Evolutionary conservation across 2,113 vertebrate species (phyloP).

Genomic region (Hemichromis elongatus): DNA sequence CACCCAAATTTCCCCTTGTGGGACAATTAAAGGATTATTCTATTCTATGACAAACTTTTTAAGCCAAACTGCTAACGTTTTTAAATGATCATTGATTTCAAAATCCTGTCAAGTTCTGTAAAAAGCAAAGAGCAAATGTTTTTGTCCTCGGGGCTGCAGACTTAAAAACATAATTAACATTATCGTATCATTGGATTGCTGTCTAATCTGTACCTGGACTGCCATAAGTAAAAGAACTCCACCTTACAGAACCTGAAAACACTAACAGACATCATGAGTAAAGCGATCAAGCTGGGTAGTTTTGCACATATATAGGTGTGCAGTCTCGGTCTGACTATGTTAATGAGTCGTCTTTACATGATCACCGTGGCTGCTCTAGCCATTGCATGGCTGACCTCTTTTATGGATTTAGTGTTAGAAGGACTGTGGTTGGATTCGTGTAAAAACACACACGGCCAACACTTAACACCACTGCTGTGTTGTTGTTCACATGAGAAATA

Average conservation of each 20-base stretch:
- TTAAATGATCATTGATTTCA: neutral
- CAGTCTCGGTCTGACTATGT: constrained; percentile 38
- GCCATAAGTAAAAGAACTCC: neutral
- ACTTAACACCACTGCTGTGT: neutral
- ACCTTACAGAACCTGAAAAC: constrained; percentile 22
- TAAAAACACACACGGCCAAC: neutral
- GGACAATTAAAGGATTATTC: too few relatives aligned
- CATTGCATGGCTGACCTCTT: neutral
- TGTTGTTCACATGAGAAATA: neutral
- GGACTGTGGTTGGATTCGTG: neutral
- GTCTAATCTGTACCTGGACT: constrained; percentile 7
- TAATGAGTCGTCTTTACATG: constrained; percentile 23
- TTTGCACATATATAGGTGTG: constrained; percentile 47
- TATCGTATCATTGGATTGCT: neutral
- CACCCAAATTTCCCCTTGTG: too few relatives aligned
- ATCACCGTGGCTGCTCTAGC: constrained; percentile 1
- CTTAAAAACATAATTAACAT: constrained; percentile 14
- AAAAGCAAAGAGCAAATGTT: neutral
- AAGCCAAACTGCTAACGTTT: neutral
- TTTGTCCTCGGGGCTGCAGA: neutral
- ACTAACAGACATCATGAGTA: constrained; percentile 8
- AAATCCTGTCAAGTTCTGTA: neutral
- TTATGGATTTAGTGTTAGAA: neutral
- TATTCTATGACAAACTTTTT: neutral
- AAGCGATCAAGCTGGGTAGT: constrained; percentile 33